A percentile compares a stretch with the other conserved stretches of the same genome.
Conservation (phyloP, 2,888 invertebrate species). For the Dynastes maya region DNA sequence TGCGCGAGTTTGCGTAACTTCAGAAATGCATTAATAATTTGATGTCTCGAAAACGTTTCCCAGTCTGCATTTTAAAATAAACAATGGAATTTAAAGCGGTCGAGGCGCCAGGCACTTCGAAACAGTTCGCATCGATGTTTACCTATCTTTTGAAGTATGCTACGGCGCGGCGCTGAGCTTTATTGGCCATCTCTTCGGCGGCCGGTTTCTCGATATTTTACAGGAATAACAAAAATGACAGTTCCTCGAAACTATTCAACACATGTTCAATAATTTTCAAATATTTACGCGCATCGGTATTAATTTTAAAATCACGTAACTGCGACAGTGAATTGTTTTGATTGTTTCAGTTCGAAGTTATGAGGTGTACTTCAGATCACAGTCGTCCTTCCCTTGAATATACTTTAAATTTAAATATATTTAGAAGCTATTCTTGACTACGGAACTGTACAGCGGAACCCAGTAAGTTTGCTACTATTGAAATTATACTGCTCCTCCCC, state of each 20-base stretch:
- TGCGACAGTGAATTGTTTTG: too few relatives aligned
- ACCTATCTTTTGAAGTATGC: conserved; percentile 32
- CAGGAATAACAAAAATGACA: conserved; percentile 7
- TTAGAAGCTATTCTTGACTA: too few relatives aligned
- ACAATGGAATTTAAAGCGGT: conserved; percentile 45
- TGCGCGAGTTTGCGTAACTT: conserved; percentile 20
- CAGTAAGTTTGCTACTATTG: too few relatives aligned
- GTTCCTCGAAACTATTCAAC: not conserved
- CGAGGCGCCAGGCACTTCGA: conserved; percentile 32
- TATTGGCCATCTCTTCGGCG: conserved; percentile 12
- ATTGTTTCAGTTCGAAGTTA: too few relatives aligned
- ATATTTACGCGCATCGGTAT: not conserved
- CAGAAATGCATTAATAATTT: conserved; percentile 44
- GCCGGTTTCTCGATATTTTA: conserved; percentile 4
- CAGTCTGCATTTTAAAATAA: conserved; percentile 36
- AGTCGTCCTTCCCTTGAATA: too few relatives aligned
- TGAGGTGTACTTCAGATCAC: too few relatives aligned
- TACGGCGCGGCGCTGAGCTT: conserved; percentile 12
- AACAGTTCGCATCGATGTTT: conserved; percentile 35
- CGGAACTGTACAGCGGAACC: too few relatives aligned
- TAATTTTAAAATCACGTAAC: too few relatives aligned
- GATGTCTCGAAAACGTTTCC: conserved; percentile 2
- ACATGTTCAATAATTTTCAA: conserved; percentile 4
- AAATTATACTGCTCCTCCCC: too few relatives aligned
- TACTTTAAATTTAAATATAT: too few relatives aligned